These are phyloP conservation scores for Leptocoma aspasia DNA, from an alignment of 2,113 vertebrate genomes.

Conservation along the genomic window DNA sequence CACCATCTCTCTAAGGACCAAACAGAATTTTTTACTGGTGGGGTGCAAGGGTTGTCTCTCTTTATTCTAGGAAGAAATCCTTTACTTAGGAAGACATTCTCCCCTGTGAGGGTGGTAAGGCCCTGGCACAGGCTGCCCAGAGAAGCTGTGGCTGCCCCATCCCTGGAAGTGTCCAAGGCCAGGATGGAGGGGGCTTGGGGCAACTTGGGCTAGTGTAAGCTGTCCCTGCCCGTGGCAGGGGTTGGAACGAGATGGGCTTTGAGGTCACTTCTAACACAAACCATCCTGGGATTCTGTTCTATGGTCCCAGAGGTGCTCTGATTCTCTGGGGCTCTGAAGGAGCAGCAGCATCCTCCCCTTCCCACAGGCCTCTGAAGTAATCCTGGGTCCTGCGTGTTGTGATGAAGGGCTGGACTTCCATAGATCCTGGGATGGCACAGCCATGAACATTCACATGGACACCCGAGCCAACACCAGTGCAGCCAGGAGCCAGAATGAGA, in stretches of 20 bases:
- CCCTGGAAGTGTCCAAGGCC: background rate
- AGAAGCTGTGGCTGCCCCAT: background rate
- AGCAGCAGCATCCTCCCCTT: background rate
- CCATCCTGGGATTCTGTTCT: background rate
- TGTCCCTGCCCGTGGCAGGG: background rate
- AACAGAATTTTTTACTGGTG: background rate
- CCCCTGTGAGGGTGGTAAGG: background rate
- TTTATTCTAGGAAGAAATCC: too few relatives aligned
- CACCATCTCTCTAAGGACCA: background rate
- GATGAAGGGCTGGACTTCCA: background rate
- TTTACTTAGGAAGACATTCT: background rate
- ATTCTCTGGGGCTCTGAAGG: fast-evolving
- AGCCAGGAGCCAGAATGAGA: background rate
- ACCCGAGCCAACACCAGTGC: background rate
- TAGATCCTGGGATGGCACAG: background rate
- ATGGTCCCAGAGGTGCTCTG: background rate
- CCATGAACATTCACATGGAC: fast-evolving
- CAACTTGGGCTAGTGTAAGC: background rate
- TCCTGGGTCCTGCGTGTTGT: background rate
- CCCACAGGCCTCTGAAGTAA: background rate
- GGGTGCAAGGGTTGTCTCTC: background rate
- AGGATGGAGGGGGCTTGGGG: background rate
- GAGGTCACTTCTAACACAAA: background rate
- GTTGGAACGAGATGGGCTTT: background rate
- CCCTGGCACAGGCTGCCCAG: background rate